Conservation (phyloP, 2,888 invertebrate species). For the Melieria omissa region DNA sequence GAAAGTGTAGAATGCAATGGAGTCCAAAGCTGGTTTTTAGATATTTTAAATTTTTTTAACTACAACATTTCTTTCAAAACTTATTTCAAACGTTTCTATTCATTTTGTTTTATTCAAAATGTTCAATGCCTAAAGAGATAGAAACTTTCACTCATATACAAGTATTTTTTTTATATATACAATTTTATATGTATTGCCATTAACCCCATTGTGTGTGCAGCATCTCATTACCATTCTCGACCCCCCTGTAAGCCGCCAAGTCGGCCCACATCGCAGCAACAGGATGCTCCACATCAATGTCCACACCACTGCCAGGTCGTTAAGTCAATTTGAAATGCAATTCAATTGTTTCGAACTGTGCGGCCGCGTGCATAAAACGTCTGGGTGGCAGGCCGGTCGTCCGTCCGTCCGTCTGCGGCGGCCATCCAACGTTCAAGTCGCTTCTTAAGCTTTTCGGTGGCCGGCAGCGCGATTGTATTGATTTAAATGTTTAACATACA, state of each 20-base stretch:
- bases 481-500: constrained; percentile 52
- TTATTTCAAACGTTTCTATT: too few species aligned
- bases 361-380: constrained; percentile 12
- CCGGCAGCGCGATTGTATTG: constrained; percentile 62
- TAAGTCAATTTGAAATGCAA: constrained; percentile 57
- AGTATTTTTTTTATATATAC: neutral
- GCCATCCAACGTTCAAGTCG: too few species aligned
- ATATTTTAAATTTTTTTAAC: neutral
- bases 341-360: constrained; percentile 56
- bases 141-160: too few species aligned
- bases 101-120: too few species aligned
- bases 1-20: too few species aligned
- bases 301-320: constrained; percentile 36
- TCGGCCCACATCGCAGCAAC: constrained; percentile 29
- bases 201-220: neutral
- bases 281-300: constrained; percentile 57
- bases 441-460: neutral
- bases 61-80: neutral
- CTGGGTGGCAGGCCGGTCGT: constrained; percentile 23
- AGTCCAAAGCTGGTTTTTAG: too few species aligned
- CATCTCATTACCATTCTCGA: neutral
- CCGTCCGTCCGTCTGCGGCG: constrained; percentile 8
- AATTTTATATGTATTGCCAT: neutral
- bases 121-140: too few species aligned
- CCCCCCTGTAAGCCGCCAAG: neutral